Conservation (phyloP, 2,113 vertebrate genomes). For the Atrichornis clamosus region DNA sequence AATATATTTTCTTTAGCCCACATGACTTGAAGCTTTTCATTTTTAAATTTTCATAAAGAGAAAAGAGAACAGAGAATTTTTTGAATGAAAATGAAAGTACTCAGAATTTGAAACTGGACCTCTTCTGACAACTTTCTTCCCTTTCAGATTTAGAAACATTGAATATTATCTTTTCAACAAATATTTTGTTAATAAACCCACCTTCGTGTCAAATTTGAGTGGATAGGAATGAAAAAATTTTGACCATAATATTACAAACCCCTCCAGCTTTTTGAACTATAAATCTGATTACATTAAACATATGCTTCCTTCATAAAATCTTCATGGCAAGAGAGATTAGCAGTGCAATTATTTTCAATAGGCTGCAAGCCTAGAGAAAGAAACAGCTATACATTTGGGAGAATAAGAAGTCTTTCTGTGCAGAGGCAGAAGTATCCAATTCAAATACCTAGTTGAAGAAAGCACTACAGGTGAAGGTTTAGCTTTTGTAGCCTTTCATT, state of each 20-base stretch:
- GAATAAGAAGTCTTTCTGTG: background rate
- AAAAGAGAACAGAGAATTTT: background rate
- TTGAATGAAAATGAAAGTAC: background rate
- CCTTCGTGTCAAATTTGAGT: background rate
- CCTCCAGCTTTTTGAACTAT: background rate
- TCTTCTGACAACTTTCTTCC: background rate
- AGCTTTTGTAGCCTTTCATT: background rate
- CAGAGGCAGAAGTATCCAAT: background rate
- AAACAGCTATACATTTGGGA: background rate
- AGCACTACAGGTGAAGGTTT: background rate
- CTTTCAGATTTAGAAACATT: background rate
- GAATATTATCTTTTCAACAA: background rate
- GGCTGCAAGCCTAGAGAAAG: background rate
- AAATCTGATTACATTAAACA: background rate
- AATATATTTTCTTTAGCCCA: background rate
- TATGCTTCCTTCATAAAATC: background rate
- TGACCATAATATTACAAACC: background rate
- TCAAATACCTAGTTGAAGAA: background rate
- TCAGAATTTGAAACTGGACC: background rate
- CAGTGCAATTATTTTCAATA: background rate
- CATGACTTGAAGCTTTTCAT: accelerated
- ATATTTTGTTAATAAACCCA: background rate
- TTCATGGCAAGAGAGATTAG: background rate
- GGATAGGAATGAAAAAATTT: background rate
- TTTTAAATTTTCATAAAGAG: background rate